Evolutionary conservation across 2,797 vertebrate species (phyloP), one percentile per base, ranked within the genome.

Genomic region (Cirrhinus mrigala): DNA sequence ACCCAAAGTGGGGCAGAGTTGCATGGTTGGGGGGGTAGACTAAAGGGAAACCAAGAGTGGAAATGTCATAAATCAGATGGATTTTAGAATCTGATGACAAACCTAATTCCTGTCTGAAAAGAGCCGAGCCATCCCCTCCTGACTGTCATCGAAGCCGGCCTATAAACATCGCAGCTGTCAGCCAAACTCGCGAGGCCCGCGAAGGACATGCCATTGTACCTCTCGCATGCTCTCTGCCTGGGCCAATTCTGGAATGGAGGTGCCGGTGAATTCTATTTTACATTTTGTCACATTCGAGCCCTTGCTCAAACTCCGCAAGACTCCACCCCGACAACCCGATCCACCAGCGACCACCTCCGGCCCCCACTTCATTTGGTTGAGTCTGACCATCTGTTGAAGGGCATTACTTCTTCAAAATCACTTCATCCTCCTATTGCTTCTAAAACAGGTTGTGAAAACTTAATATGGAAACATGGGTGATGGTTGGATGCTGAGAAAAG

Each of bases 121-220:
- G 93, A 96, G 92, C 94, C 93, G 93, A 94, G 89, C 89, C 90
- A 85, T 89, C 91, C 93, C 92, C 94, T 93, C 93, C 92, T 87
- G 95, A 97, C 94, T 97, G 95, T 98, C 96, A 97, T 96, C 93
- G 92, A 96, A 97, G 94, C 93, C 14, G 91, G 93, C 92, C 94
- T 95, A 96, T 97, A 96, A 97, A 98, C 97, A 96, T 97, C 92
- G 96, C 96, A 98, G 96, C 96, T 98, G 96, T 97, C 96, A 97
- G 91, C 93, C 94, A 95, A 93, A 86, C 93, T 92, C 88, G 94
- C 85, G 52, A 2, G 93, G 93, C 93, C 93, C 89, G 93, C 92
- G 93, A 94, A 95, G 96, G 94, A 96, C 96, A 96, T 97, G 94
- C 96, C 96, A 96, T 94, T 93, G 90, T 89, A 90, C 94, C 95